Evolutionary conservation across 2,113 vertebrate species (phyloP).

Genomic region (Clarias magur): DNA sequence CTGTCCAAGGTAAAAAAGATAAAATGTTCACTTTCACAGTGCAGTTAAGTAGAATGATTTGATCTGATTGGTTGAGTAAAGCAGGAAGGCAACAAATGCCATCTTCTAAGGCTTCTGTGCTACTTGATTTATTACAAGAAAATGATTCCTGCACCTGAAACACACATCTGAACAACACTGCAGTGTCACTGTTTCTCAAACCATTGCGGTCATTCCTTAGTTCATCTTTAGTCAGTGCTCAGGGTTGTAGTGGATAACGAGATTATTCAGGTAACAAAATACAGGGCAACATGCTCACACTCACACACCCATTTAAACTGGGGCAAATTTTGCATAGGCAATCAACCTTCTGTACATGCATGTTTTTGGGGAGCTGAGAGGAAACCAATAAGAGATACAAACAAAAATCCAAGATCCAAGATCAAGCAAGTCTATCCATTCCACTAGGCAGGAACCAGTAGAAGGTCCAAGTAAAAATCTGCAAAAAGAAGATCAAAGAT

Average conservation of each 20-base stretch:
- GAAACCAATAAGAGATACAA: not conserved
- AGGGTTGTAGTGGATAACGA: not conserved
- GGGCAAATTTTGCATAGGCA: not conserved
- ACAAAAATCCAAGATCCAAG: not conserved
- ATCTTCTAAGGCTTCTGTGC: not conserved
- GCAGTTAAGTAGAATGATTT: constrained; percentile 14
- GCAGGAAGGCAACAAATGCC: not conserved
- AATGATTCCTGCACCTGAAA: not conserved
- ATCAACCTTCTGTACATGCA: not conserved
- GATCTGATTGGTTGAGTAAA: constrained; percentile 24
- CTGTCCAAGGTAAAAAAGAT: not conserved
- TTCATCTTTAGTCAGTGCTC: not conserved
- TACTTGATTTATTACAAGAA: constrained; percentile 14
- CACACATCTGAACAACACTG: not conserved
- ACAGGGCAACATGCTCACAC: not conserved
- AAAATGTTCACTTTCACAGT: not conserved
- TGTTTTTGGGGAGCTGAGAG: not conserved
- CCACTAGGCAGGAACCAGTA: too few species aligned
- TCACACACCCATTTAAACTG: not conserved
- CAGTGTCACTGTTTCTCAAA: not conserved
- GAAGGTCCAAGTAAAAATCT: too few species aligned
- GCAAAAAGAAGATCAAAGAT: too few species aligned
- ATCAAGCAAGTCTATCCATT: too few species aligned
- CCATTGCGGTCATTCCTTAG: not conserved
- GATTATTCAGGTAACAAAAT: not conserved